Base-by-base conservation (phyloP, 2,888 invertebrate genomes). In the Macaria liturata region DNA sequence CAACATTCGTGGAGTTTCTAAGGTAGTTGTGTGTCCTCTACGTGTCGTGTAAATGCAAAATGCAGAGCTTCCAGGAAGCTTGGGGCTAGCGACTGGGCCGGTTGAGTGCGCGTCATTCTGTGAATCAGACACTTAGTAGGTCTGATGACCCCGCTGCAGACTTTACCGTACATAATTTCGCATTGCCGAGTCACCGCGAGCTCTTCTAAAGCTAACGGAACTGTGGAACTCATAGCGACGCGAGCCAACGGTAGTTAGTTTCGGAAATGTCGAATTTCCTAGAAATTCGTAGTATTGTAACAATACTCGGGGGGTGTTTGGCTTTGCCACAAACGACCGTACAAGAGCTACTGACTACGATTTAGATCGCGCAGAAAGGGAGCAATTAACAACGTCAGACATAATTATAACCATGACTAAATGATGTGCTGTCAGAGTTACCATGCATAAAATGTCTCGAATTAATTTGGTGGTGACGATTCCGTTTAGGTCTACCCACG, bases 111-210 rank as follows among this genome's bases (percentile, higher is more conserved):
- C 69, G 74, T 78, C 72, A 74, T 61, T 54, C 62, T 53, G 64
- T 78, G 86, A 86, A 76, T 86, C 85, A 84, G 72, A 66, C 70
- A 65, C 62, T 62, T 65, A 58, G 70, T 72, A 71, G 83, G 83
- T 63, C 73, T 86, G 84, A 86, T 87, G 89, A 88, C 84, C 86
- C 80, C 82, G 72, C 71, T 65, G 68, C 71, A 69, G 57, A 67
- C 66, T 67, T 68, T 31, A 54, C 46, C 49, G 59, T 37, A 49
- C 65, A 68, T 65, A 75, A 78, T 78, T 80, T 76, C 71, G 74
- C 72, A 62, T 66, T 68, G 72, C 61, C 74, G 72, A 72, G 68
- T 70, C 75, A 74, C 68, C 69, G 74, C 71, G 70, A 77, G 74
- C 74, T 74, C 70, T 80, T 79, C 76, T 78, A 78, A 80, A 75